Evolutionary conservation across 2,888 invertebrate species (phyloP).

Genomic region (Drosophila mimica): DNA sequence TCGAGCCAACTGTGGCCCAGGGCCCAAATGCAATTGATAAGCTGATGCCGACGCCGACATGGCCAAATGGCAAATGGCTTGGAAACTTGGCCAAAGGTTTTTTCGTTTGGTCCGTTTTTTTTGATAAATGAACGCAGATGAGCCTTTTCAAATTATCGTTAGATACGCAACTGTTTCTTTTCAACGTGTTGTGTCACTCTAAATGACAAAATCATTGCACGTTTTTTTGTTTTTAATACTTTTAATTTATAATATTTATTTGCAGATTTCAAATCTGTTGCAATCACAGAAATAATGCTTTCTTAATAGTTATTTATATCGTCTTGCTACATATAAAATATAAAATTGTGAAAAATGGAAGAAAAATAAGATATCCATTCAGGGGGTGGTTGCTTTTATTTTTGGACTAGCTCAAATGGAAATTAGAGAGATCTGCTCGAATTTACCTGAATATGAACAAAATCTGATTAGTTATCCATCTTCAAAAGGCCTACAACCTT

Average conservation of each 20-base stretch:
- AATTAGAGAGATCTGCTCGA: not conserved
- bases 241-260: not conserved
- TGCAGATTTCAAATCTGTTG: not conserved
- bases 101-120: constrained; percentile 53
- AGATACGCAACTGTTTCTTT: not conserved
- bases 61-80: constrained; percentile 66
- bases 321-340: not conserved
- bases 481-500: not conserved
- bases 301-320: not conserved
- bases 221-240: not conserved
- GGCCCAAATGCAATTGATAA: constrained; percentile 69
- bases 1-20: constrained; percentile 60
- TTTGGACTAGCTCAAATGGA: not conserved
- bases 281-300: not conserved
- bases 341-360: not conserved
- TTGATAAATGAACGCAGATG: constrained; percentile 65
- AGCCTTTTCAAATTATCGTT: constrained; percentile 40
- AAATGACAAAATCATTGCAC: constrained; percentile 21
- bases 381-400: not conserved
- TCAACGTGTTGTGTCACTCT: constrained; percentile 15
- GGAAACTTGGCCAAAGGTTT: constrained; percentile 63
- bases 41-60: constrained; percentile 40
- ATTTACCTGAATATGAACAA: not conserved
- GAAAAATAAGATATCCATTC: not conserved
- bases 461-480: not conserved